Conservation (phyloP, 2,888 invertebrate species). For the Unio delphinus region DNA sequence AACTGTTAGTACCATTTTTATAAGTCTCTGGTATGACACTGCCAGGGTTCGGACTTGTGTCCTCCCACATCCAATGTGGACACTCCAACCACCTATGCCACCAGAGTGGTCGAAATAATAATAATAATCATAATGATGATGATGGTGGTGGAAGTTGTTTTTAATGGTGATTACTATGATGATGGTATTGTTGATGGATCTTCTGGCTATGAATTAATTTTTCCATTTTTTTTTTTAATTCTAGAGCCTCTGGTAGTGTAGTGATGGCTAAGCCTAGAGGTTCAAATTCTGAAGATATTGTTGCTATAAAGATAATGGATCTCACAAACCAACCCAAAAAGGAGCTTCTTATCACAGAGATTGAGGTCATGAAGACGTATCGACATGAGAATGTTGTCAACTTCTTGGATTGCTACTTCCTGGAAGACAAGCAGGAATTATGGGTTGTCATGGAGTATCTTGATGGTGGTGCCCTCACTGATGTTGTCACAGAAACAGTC, state of each 20-base stretch:
- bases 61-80: too few species aligned
- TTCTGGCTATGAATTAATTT: background rate
- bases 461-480: constrained; percentile 90
- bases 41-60: too few species aligned
- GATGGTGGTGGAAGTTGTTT: too few species aligned
- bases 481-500: constrained; percentile 96
- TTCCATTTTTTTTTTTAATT: constrained; percentile 22
- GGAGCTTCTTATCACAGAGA: constrained; percentile 95
- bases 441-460: constrained; percentile 98
- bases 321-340: constrained; percentile 95
- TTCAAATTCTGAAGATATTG: constrained; percentile 77
- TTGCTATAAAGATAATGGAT: constrained; percentile 97
- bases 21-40: too few species aligned
- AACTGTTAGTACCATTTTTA: too few species aligned
- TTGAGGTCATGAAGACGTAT: constrained; percentile 76
- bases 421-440: constrained; percentile 85
- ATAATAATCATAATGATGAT: too few species aligned
- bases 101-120: too few species aligned
- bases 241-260: constrained; percentile 89
- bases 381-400: constrained; percentile 96
- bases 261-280: constrained; percentile 88
- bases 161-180: too few species aligned
- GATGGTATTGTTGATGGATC: background rate
- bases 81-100: too few species aligned
- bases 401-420: constrained; percentile 93